A percentile compares a stretch with the other conserved stretches of the same genome.
Conservation (phyloP, 1,140 invertebrate genomes). For the Drosophila grimshawi region DNA sequence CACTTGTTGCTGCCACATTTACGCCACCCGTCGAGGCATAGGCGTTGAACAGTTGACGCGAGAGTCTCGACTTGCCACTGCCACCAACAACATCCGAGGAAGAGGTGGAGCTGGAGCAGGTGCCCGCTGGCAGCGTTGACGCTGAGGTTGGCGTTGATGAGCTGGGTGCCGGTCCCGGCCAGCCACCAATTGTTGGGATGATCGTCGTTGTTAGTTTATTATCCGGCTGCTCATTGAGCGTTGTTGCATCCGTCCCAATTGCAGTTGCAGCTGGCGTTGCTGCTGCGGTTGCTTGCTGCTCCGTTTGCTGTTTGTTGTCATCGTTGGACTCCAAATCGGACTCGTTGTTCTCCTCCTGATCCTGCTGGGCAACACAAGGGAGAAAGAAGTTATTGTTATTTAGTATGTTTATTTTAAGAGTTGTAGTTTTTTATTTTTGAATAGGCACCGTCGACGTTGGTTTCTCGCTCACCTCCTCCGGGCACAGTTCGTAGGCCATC, state of each 20-base stretch:
- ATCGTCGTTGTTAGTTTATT: constrained; percentile 37
- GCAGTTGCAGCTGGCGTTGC: neutral
- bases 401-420: neutral
- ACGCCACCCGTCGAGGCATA: constrained; percentile 42
- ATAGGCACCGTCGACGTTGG: constrained; percentile 55
- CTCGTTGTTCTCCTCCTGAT: constrained; percentile 83
- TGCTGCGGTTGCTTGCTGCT: constrained; percentile 39
- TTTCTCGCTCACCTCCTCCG: constrained; percentile 88
- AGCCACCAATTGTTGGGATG: constrained; percentile 53
- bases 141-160: constrained; percentile 13
- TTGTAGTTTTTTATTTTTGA: neutral
- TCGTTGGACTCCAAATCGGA: constrained; percentile 80
- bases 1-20: constrained; percentile 22
- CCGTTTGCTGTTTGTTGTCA: constrained; percentile 61
- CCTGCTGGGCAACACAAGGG: constrained; percentile 42
- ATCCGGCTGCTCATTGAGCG: constrained; percentile 32
- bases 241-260: constrained; percentile 9
- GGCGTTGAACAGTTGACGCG: constrained; percentile 59
- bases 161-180: constrained; percentile 49
- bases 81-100: constrained; percentile 23
- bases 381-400: constrained; percentile 19
- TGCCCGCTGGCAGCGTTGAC: no score
- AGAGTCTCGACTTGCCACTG: constrained; percentile 61
- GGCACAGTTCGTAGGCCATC: constrained; percentile 92
- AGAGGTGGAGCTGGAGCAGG: neutral